phyloP scores from a whole-genome alignment of 2,113 vertebrate genomes.

The Axis porcinus region DNA sequence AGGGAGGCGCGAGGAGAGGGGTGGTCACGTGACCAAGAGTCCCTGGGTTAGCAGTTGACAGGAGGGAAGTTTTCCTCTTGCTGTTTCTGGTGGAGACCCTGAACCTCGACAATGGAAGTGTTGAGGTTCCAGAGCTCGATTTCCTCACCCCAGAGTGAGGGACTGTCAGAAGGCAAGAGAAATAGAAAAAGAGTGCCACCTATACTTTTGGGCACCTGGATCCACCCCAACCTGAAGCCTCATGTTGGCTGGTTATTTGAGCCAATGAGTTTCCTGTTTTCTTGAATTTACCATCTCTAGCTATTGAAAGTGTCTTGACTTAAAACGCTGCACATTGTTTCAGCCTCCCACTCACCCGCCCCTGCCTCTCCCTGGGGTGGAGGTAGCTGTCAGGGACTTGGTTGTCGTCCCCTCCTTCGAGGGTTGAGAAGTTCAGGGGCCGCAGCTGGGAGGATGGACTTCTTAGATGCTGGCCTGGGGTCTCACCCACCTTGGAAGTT shows the following conservation, averaged over 20 bases:
- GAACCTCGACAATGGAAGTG: accelerated
- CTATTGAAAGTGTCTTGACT: neutral
- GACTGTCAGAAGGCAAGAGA: neutral
- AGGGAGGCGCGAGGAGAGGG: accelerated
- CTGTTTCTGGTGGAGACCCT: neutral
- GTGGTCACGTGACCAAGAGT: neutral
- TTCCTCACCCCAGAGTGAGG: neutral
- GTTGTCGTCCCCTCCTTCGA: neutral
- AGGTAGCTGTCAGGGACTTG: neutral
- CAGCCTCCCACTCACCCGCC: neutral
- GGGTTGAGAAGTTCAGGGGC: neutral
- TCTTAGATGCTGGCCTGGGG: no score
- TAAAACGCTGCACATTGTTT: neutral
- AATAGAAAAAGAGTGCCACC: neutral
- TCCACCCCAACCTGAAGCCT: neutral
- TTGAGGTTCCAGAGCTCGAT: neutral
- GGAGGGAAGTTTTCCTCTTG: neutral
- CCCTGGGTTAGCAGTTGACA: neutral
- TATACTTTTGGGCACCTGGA: neutral
- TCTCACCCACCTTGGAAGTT: neutral
- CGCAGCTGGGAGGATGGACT: neutral
- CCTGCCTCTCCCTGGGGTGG: neutral
- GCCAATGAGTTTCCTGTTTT: neutral
- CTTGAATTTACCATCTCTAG: neutral
- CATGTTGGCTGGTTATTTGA: neutral